Evolutionary conservation across 2,888 invertebrate genomes (phyloP).

Genomic region (Brenthis daphne): DNA sequence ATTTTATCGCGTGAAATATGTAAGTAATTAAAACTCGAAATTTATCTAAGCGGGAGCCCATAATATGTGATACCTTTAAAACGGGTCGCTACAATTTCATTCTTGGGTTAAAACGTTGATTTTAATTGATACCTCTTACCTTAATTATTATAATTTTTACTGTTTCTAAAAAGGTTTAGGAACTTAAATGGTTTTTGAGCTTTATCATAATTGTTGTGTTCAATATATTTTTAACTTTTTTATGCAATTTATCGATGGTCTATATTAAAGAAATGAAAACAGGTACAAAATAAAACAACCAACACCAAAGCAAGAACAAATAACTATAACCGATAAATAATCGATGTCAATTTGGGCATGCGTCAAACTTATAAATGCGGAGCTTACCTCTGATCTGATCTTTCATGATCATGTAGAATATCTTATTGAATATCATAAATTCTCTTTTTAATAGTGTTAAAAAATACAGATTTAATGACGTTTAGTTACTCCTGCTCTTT

Average conservation of each 20-base stretch:
- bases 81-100: slow-evolving; percentile 41
- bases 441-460: too few relatives aligned
- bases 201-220: background rate
- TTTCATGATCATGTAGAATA: too few relatives aligned
- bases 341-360: too few relatives aligned
- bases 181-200: background rate
- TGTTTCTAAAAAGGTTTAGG: background rate
- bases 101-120: slow-evolving; percentile 28
- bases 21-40: slow-evolving; percentile 61
- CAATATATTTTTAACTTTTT: background rate
- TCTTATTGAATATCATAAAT: too few relatives aligned
- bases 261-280: background rate
- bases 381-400: too few relatives aligned
- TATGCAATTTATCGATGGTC: background rate
- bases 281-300: too few relatives aligned
- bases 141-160: slow-evolving; percentile 15
- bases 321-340: too few relatives aligned
- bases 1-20: slow-evolving; percentile 65
- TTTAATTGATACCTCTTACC: slow-evolving; percentile 24
- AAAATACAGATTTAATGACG: too few relatives aligned
- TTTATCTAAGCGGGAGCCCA: slow-evolving; percentile 43
- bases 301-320: too few relatives aligned
- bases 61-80: slow-evolving; percentile 42
- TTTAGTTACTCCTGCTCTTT: too few relatives aligned
- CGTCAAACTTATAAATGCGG: too few relatives aligned